A percentile compares a stretch with the other conserved stretches of the same genome.
These are phyloP conservation scores for Macrosiphum euphorbiae DNA, from an alignment of 2,888 invertebrate genomes.

Conservation along the genomic window DNA sequence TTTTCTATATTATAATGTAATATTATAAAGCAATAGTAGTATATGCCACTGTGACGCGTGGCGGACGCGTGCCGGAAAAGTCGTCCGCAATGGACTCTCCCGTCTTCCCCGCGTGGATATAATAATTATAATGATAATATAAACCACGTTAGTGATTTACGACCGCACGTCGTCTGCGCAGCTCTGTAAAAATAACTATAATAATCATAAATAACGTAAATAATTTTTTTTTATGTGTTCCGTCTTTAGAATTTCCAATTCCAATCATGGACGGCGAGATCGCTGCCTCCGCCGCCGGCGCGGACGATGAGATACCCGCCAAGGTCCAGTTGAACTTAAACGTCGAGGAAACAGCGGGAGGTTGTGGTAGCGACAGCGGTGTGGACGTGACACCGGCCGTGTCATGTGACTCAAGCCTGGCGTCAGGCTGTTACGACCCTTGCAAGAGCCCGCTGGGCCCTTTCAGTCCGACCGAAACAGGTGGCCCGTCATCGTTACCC, in stretches of 20 bases:
- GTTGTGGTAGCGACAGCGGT: slow-evolving; percentile 86
- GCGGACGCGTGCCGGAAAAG: neutral
- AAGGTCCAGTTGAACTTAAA: slow-evolving; percentile 19
- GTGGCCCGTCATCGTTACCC: slow-evolving; percentile 48
- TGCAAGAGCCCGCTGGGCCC: slow-evolving; percentile 61
- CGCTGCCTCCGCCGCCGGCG: neutral
- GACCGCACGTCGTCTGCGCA: neutral
- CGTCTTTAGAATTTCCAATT: neutral
- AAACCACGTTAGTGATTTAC: neutral
- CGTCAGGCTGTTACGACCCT: slow-evolving; percentile 77
- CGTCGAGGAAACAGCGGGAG: slow-evolving; percentile 68
- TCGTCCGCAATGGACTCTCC: neutral
- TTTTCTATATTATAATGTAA: neutral
- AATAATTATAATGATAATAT: neutral
- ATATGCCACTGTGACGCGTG: neutral
- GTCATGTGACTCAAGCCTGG: slow-evolving; percentile 80
- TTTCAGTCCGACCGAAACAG: slow-evolving; percentile 43
- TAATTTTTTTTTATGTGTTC: neutral
- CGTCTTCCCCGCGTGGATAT: neutral
- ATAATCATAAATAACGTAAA: neutral
- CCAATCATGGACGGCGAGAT: slow-evolving; percentile 34
- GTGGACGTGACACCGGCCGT: slow-evolving; percentile 70
- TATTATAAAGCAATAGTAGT: neutral
- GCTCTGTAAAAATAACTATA: neutral
- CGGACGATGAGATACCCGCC: neutral